Percentiles rank a stretch among this genome's conserved stretches.
These are phyloP conservation scores for Drosophila neutralis DNA, from an alignment of 2,888 invertebrate genomes.

Conservation along the genomic window DNA sequence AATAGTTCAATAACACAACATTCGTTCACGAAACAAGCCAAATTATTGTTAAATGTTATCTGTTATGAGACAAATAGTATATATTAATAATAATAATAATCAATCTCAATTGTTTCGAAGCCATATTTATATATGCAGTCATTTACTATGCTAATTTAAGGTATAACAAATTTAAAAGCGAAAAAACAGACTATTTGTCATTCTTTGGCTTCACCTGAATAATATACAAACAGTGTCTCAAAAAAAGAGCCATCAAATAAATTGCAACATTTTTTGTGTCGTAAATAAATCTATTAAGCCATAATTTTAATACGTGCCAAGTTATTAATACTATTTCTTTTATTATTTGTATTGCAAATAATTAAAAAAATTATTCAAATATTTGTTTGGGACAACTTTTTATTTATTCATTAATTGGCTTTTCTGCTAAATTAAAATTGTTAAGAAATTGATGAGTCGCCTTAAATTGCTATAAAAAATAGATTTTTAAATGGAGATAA, in stretches of 20 bases:
- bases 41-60: not conserved
- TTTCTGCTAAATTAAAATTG: not conserved
- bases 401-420: not conserved
- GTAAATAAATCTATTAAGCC: not conserved
- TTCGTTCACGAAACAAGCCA: not conserved
- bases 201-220: not conserved
- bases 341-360: too few relatives aligned
- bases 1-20: not conserved
- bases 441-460: not conserved
- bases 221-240: not conserved
- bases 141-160: too few relatives aligned
- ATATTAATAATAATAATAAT: not conserved
- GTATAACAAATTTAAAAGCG: not conserved
- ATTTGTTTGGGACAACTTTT: not conserved
- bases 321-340: not conserved
- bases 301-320: not conserved
- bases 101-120: not conserved
- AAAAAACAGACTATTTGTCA: rapidly evolving
- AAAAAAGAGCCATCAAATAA: not conserved
- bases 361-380: not conserved
- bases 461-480: not conserved
- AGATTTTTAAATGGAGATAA: not conserved
- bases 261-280: not conserved
- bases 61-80: not conserved
- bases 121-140: not conserved